These are phyloP conservation scores for Brienomyrus brachyistius DNA, from an alignment of 2,113 vertebrate species.

Conservation along the genomic window DNA sequence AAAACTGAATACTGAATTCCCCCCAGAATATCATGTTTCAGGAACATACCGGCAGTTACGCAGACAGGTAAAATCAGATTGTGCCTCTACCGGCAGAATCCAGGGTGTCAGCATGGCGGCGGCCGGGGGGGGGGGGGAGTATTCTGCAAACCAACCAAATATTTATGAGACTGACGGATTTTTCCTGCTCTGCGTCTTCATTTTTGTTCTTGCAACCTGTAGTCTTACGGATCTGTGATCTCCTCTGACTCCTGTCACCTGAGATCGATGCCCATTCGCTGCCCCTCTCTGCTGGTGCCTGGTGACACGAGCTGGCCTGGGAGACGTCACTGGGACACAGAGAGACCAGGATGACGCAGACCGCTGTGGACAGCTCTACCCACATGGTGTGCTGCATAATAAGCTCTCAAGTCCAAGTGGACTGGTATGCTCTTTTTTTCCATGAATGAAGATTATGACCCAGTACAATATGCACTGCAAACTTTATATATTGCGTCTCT, in stretches of 20 bases:
- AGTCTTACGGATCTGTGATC: background rate
- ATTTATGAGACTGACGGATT: background rate
- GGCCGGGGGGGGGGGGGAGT: background rate
- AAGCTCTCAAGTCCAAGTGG: background rate
- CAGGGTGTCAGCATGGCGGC: too few species aligned
- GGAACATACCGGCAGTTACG: background rate
- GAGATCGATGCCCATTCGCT: background rate
- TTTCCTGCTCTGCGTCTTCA: background rate
- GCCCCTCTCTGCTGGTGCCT: background rate
- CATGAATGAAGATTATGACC: background rate
- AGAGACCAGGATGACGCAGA: background rate
- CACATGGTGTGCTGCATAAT: background rate
- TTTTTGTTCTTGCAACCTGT: background rate
- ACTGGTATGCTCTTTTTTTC: background rate
- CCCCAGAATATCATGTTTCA: background rate
- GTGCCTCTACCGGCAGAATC: background rate
- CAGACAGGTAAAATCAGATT: constrained; percentile 6
- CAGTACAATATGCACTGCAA: background rate
- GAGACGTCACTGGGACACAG: constrained; percentile 6
- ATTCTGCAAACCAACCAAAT: background rate
- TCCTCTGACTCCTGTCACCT: background rate
- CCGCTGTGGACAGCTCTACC: background rate
- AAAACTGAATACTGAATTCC: background rate
- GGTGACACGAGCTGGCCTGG: background rate
- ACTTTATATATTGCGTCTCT: background rate